Evolutionary conservation across 1,140 invertebrate genomes (phyloP), one percentile per base, ranked within the genome.

Genomic region (Galleria mellonella): DNA sequence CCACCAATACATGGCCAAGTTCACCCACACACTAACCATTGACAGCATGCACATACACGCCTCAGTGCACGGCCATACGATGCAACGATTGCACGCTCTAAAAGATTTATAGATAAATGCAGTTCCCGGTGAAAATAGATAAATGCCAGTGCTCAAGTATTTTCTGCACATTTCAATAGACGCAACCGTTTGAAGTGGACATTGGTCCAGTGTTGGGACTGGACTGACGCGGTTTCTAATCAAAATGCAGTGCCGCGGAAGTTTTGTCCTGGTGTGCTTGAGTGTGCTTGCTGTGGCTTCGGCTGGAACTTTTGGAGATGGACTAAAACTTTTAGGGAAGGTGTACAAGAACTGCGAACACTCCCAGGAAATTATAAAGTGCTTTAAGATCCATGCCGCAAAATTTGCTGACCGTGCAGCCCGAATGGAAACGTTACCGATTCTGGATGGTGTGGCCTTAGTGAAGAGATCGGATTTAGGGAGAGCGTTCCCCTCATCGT

Each of bases 301-400:
- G 7, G 65, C 62, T 3, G 72, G 81, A 53, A 66, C 70, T 42
- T 69, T 87, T 39, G 70, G 67, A 37, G 61, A 62, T 9, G 75
- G 81, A 11, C 47, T 84, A 13, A 83, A 78, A 60, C 62, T 87
- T 28, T 47, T 91, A 10, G 79, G 87, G 43, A 89, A 87, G 55
- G 83, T 91, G 30, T 91, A 90, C 55, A 82, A 87, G 28, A 87
- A 90, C 46, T 93, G 92, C 66, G 86, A 88, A 41, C 72, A 84
- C 27, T 88, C 88, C 27, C 79, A 89, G 47, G 89, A 92, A 52
- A 82, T 91, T 28, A 66, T 91, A 39, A 90, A 89, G 72, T 93
- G 91, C 64, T 86, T 92, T 43, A 92, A 93, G 72, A 76, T 91
- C 5, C 89, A 91, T 63, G 90, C 90, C 0, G 72, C 91, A 0